These are phyloP conservation scores for Acronicta psi DNA, from an alignment of 2,888 invertebrate genomes.

Conservation along the genomic window DNA sequence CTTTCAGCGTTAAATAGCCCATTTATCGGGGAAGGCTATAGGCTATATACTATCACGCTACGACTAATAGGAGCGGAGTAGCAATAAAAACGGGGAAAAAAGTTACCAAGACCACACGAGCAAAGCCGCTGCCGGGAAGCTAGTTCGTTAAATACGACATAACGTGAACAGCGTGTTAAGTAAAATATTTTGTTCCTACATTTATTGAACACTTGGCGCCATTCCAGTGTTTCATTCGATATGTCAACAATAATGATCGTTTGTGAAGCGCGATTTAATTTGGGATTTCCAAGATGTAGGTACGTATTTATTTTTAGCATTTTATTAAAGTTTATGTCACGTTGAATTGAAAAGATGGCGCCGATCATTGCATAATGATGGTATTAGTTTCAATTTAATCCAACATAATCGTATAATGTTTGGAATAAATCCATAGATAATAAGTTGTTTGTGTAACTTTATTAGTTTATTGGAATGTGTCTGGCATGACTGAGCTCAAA, in stretches of 20 bases:
- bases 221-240: constrained; percentile 48
- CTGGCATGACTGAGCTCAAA: constrained; percentile 6
- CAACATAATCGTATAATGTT: constrained; percentile 4
- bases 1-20: too few relatives aligned
- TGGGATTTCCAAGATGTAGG: constrained; percentile 22
- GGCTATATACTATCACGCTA: too few relatives aligned
- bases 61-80: too few relatives aligned
- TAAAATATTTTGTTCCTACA: constrained; percentile 22
- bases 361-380: constrained; percentile 4
- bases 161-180: constrained; percentile 21
- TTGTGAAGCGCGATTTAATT: constrained; percentile 29
- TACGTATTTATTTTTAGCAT: constrained; percentile 29
- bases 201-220: constrained; percentile 45
- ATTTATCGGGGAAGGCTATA: too few relatives aligned
- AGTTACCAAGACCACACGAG: too few relatives aligned
- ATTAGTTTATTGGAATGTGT: constrained; percentile 1
- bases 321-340: constrained; percentile 10
- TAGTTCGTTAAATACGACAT: constrained; percentile 18
- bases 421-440: constrained; percentile 33
- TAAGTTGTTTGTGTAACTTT: constrained; percentile 7
- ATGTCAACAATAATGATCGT: constrained; percentile 36
- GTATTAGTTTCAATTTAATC: constrained; percentile 9
- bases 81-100: too few relatives aligned
- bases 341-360: constrained; percentile 2
- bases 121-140: too few relatives aligned